These are phyloP conservation scores for Bombus superbus DNA, from an alignment of 1,140 invertebrate species.

Conservation along the genomic window DNA sequence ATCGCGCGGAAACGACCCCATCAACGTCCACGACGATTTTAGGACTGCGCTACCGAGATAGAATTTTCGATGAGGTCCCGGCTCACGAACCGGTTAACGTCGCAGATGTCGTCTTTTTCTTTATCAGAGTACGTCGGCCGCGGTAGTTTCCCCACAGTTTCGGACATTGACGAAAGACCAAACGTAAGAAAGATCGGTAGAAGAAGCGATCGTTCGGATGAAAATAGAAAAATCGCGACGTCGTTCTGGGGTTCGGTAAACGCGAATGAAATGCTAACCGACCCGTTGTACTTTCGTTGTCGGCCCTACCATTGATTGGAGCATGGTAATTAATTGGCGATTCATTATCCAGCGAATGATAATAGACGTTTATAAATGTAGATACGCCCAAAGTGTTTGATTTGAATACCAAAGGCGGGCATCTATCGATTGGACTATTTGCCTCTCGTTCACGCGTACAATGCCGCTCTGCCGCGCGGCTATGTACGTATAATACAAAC, in stretches of 20 bases:
- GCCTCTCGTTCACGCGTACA: conserved; percentile 49
- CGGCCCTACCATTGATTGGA: conserved; percentile 6
- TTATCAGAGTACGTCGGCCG: background rate
- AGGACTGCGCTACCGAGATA: background rate
- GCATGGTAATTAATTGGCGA: conserved; percentile 39
- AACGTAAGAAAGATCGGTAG: no score
- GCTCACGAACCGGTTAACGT: no score
- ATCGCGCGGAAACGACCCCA: conserved; percentile 50
- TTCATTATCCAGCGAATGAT: conserved; percentile 58
- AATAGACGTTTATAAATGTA: conserved; percentile 64
- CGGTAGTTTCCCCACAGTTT: no score
- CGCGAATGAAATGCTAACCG: conserved; percentile 5
- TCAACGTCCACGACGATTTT: conserved; percentile 14
- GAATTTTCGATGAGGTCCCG: conserved; percentile 15
- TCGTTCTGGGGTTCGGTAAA: background rate
- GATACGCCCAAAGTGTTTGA: conserved; percentile 53
- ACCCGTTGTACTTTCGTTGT: conserved; percentile 34
- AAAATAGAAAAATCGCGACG: background rate
- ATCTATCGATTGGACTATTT: conserved; percentile 58
- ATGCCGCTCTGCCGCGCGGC: background rate
- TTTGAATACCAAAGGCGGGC: conserved; percentile 47
- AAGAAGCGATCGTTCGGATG: background rate
- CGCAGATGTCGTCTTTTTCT: background rate
- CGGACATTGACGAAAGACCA: no score
- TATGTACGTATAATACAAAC: conserved; percentile 50